Conservation (phyloP, 2,888 invertebrate species). For the Drymonia ruficornis region DNA sequence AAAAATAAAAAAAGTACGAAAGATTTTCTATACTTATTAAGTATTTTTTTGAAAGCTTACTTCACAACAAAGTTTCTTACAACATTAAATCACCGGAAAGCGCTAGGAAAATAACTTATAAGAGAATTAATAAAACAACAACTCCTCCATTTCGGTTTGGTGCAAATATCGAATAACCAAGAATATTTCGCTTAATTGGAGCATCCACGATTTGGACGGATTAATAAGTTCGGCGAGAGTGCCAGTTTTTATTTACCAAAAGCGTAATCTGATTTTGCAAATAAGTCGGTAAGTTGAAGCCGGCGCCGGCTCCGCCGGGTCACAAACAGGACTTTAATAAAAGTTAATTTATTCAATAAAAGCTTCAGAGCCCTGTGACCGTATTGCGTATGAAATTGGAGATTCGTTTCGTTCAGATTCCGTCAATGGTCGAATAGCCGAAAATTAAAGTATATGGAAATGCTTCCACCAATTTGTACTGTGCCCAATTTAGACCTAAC, state of each 20-base stretch:
- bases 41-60: too few species aligned
- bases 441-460: conserved; percentile 20
- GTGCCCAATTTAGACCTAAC: too few species aligned
- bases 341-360: conserved; percentile 81
- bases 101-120: not conserved
- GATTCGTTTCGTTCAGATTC: conserved; percentile 49
- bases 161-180: conserved; percentile 1
- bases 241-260: conserved; percentile 56
- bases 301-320: conserved; percentile 45
- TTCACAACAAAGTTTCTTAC: too few species aligned
- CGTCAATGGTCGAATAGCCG: conserved; percentile 40
- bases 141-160: not conserved
- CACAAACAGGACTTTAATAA: conserved; percentile 78
- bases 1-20: too few species aligned
- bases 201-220: conserved; percentile 18
- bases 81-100: not conserved
- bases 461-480: conserved; percentile 18
- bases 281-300: conserved; percentile 60
- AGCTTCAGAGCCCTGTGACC: conserved; percentile 55
- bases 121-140: too few species aligned
- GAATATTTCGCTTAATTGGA: conserved; percentile 11
- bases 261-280: conserved; percentile 59
- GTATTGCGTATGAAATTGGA: conserved; percentile 47
- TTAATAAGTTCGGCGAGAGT: conserved; percentile 26
- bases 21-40: too few species aligned